Conservation (phyloP, 2,888 invertebrate species). For the Ectemnius lituratus region DNA sequence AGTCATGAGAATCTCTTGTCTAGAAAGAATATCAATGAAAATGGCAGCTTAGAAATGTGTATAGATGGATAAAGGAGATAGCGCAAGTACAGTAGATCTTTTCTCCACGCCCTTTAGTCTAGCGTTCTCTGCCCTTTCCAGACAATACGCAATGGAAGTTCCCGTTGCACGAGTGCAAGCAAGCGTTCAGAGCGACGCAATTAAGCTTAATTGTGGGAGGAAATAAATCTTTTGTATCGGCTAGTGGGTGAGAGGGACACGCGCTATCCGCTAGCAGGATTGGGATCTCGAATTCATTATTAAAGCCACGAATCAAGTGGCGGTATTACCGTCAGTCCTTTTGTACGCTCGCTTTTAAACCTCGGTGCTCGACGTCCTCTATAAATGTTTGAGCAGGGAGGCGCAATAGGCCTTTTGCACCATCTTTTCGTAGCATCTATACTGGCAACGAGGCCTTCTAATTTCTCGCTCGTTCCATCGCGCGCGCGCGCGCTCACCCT, state of each 20-base stretch:
- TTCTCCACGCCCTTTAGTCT: too few relatives aligned
- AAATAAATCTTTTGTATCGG: too few relatives aligned
- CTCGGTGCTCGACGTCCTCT: not conserved
- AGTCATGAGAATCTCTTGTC: too few relatives aligned
- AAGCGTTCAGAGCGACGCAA: too few relatives aligned
- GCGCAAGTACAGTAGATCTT: too few relatives aligned
- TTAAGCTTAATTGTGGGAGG: too few relatives aligned
- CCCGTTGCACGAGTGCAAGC: too few relatives aligned
- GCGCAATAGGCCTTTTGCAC: conserved; percentile 12
- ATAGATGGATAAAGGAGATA: too few relatives aligned
- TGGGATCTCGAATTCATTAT: conserved; percentile 1
- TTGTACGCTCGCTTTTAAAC: conserved; percentile 6
- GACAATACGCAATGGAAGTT: too few relatives aligned
- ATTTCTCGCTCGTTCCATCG: conserved; percentile 32
- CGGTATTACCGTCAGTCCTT: conserved; percentile 3
- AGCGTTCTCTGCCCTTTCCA: too few relatives aligned
- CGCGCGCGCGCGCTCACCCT: not conserved
- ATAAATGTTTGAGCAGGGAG: not conserved
- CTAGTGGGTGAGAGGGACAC: not conserved
- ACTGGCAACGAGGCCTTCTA: conserved; percentile 24
- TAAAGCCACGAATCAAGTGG: conserved; percentile 8
- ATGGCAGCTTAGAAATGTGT: too few relatives aligned
- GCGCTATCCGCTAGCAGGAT: not conserved
- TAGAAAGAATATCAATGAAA: too few relatives aligned
- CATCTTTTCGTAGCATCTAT: conserved; percentile 10